Conservation (phyloP, 2,113 vertebrate genomes). For the Arizona elegans region DNA sequence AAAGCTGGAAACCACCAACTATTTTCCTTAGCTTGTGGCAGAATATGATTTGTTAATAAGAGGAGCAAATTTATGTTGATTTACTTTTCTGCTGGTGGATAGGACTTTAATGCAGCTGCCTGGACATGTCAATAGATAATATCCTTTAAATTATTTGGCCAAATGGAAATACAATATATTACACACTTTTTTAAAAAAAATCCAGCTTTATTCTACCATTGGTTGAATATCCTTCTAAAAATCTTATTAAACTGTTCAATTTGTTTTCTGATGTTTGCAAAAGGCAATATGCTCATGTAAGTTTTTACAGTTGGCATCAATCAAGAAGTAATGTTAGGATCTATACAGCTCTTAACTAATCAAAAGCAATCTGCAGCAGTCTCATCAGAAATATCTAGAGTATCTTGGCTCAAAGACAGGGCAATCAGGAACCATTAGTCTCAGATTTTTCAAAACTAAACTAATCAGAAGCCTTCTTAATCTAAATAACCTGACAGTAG, state of each 20-base stretch:
- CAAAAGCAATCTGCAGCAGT: neutral
- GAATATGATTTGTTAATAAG: neutral
- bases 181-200: neutral
- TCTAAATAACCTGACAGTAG: neutral
- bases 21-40: neutral
- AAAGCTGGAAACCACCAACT: neutral
- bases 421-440: neutral
- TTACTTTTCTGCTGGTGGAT: neutral
- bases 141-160: neutral
- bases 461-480: neutral
- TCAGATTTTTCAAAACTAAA: neutral
- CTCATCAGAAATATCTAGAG: neutral
- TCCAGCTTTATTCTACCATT: neutral
- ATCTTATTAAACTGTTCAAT: neutral
- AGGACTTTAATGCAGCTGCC: neutral
- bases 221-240: neutral
- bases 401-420: neutral
- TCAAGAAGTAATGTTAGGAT: neutral
- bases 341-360: neutral
- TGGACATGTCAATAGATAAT: neutral
- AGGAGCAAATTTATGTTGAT: neutral
- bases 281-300: neutral
- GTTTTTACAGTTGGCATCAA: neutral
- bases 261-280: neutral
- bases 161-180: neutral